These are phyloP conservation scores for Cassiopea xamachana DNA, from an alignment of 30 jellyfish, hydroid and myxozoan genomes.

Conservation along the genomic window DNA sequence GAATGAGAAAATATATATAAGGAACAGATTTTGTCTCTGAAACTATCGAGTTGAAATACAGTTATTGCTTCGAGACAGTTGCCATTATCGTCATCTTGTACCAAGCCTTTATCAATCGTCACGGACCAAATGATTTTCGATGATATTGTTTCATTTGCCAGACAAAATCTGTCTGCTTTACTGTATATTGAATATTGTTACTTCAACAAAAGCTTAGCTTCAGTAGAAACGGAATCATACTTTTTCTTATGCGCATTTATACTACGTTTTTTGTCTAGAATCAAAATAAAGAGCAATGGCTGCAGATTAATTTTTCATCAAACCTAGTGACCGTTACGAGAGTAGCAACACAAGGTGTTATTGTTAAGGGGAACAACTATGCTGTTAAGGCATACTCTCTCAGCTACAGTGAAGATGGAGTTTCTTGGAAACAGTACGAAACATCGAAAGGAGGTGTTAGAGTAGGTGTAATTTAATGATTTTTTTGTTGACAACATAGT, in stretches of 20 bases:
- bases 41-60: no score
- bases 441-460: slow-evolving; percentile 73
- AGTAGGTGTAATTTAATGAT: slow-evolving; percentile 42
- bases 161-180: no score
- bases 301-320: slow-evolving; percentile 74
- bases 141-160: no score
- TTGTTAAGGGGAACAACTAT: slow-evolving; percentile 20
- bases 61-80: no score
- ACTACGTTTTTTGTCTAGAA: slow-evolving; percentile 36
- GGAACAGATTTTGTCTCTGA: no score
- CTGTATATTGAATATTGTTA: background rate
- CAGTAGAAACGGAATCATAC: background rate
- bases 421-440: slow-evolving; percentile 70
- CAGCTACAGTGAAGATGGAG: slow-evolving; percentile 88
- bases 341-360: slow-evolving; percentile 84
- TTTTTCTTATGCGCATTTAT: background rate
- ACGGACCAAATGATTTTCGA: no score
- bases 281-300: slow-evolving; percentile 86
- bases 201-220: background rate
- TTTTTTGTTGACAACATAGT: background rate
- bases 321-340: slow-evolving; percentile 58
- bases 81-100: no score
- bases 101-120: no score
- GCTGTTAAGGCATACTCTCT: slow-evolving; percentile 67
- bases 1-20: no score